Base-by-base conservation (phyloP, 2,797 vertebrate genomes). In the Pantherophis vulpinus region DNA sequence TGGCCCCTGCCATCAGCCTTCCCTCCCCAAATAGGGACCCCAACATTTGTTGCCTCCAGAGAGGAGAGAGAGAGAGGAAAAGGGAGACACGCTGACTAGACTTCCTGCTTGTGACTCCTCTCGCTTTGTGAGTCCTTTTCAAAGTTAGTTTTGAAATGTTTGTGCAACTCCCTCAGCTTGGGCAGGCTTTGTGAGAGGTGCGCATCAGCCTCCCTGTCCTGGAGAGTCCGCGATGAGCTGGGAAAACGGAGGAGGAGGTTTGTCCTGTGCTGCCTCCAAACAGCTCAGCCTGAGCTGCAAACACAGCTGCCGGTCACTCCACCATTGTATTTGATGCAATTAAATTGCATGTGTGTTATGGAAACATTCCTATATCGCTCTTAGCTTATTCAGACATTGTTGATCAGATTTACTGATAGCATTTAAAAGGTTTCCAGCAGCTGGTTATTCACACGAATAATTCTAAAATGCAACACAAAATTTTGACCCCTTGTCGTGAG, bases 291-390 rank as follows among this genome's bases (percentile, higher is more conserved):
- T 83, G 25, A 25, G 23, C 59, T 89, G 4, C 25, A 91, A 93
- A 83, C 89, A 91, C 93, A 94, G 91, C 61, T 92, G 93, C 1
- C 51, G 54, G 86, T 93, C 51, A 54, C 61, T 59, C 79, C 91
- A 91, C 91, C 91, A 59, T 86, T 92, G 37, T 66, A 51, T 91
- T 89, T 70, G 59, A 16, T 51, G 66, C 42, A 37, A 86, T 66
- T 63, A 32, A 47, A 54, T 42, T 42, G 37, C 37, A 47, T 13
- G 23, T 5, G 3, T 94, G 90, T 94, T 94, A 42, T 91, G 86
- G 54, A 88, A 94, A 92, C 90, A 92, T 5, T 25, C 25, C 86
- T 79, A 0, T 9, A 16, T 29, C 18, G 32, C 18, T 51, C 66
- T 20, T 27, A 11, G 58, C 4, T n/a, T 32, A 74, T 42, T 27